Evolutionary conservation across 2,113 vertebrate species (phyloP).

Genomic region (Azemiops feae): DNA sequence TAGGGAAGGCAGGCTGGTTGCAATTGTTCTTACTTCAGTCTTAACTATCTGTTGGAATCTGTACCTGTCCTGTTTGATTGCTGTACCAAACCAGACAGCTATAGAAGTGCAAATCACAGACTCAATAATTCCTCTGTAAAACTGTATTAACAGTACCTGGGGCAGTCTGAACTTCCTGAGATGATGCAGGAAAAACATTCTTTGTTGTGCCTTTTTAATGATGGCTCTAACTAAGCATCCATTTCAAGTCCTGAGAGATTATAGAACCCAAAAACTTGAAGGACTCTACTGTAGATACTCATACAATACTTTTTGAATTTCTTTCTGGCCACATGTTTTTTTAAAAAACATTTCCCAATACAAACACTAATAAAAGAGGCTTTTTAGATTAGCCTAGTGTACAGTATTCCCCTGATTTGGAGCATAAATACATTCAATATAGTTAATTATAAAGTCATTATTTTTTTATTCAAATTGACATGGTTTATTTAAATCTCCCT

Average conservation of each 20-base stretch:
- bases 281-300: background rate
- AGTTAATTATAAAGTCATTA: background rate
- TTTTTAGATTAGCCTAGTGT: background rate
- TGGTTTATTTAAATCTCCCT: background rate
- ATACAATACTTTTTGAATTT: background rate
- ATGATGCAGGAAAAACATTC: background rate
- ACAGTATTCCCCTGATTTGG: background rate
- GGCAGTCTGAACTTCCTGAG: background rate
- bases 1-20: no score
- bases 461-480: background rate
- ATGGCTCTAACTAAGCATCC: background rate
- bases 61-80: no score
- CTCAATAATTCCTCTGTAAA: background rate
- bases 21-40: no score
- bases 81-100: no score
- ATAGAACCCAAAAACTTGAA: background rate
- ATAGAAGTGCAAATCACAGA: background rate
- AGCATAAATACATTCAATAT: background rate
- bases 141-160: background rate
- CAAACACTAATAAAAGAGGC: background rate
- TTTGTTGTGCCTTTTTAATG: background rate
- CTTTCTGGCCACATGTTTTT: background rate
- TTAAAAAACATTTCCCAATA: background rate
- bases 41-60: no score
- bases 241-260: background rate